A percentile compares a stretch with the other conserved stretches of the same genome.
phyloP scores from a whole-genome alignment of 2,113 vertebrate species.

The Athene noctua region DNA sequence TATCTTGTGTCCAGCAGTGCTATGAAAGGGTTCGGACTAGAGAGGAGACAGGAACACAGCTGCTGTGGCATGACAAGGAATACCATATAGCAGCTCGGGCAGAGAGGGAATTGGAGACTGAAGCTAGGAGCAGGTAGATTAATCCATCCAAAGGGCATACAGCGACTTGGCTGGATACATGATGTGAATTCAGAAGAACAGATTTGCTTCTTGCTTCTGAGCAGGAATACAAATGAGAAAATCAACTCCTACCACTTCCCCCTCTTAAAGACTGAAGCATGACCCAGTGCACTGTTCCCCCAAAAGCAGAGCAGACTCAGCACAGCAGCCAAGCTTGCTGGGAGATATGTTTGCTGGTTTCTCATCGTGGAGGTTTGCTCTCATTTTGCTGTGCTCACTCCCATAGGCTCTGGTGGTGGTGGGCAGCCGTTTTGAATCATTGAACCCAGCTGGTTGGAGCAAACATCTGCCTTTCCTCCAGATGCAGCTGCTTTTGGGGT shows the following conservation, averaged over 20 bases:
- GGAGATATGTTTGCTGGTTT: neutral
- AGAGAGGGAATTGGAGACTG: neutral
- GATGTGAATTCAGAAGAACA: slow-evolving; percentile 5
- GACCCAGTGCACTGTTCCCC: neutral
- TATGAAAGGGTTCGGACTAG: neutral
- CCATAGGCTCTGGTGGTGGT: neutral
- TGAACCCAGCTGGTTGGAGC: neutral
- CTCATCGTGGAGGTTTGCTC: neutral
- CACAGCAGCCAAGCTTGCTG: neutral
- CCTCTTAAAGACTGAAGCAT: neutral
- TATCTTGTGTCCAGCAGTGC: neutral
- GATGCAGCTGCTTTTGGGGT: neutral
- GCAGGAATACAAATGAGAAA: neutral
- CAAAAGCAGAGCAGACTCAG: neutral
- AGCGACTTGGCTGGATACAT: neutral
- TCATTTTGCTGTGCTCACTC: neutral
- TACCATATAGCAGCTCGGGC: neutral
- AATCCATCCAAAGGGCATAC: neutral
- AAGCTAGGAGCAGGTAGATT: neutral
- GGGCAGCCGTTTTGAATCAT: neutral
- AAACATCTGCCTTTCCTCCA: neutral
- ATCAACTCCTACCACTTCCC: neutral
- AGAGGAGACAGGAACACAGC: neutral
- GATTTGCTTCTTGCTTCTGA: neutral
- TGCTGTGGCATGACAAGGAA: neutral